A percentile compares a stretch with the other conserved stretches of the same genome.
These are phyloP conservation scores for Arion vulgaris DNA, from an alignment of 1,140 invertebrate genomes.

Conservation along the genomic window DNA sequence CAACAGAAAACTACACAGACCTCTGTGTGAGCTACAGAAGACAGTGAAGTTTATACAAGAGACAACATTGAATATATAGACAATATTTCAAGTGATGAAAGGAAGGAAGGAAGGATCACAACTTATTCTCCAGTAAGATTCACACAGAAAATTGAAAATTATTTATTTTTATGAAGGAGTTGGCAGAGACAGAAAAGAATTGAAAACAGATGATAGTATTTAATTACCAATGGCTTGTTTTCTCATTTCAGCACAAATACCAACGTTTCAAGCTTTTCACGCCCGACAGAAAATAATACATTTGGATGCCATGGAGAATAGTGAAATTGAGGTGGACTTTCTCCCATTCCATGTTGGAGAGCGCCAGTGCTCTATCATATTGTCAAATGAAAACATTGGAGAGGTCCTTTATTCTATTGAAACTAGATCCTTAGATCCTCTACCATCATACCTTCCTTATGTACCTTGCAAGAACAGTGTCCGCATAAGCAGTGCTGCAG, in stretches of 20 bases:
- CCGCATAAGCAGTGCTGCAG: constrained; percentile 67
- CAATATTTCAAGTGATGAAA: too few relatives aligned
- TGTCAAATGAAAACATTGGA: constrained; percentile 69
- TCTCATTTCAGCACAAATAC: constrained; percentile 38
- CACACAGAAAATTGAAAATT: too few relatives aligned
- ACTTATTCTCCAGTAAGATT: too few relatives aligned
- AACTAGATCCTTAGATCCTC: constrained; percentile 63
- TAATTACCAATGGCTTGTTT: not conserved
- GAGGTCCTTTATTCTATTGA: constrained; percentile 73
- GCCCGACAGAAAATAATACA: constrained; percentile 56
- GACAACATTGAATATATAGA: too few relatives aligned
- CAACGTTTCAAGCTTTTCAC: constrained; percentile 67
- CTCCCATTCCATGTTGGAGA: constrained; percentile 70
- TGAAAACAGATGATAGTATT: too few relatives aligned
- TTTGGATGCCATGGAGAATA: constrained; percentile 51
- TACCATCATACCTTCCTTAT: constrained; percentile 64
- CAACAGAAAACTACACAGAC: too few relatives aligned
- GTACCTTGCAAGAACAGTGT: constrained; percentile 58
- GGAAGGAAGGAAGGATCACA: too few relatives aligned
- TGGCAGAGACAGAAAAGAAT: too few relatives aligned
- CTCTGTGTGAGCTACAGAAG: too few relatives aligned
- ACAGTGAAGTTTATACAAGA: too few relatives aligned
- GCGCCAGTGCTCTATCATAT: constrained; percentile 68
- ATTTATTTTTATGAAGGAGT: too few relatives aligned
- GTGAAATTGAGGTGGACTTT: constrained; percentile 67